Evolutionary conservation across 2,888 invertebrate species (phyloP), one percentile per base, ranked within the genome.

Genomic region (Coenonympha arcania): DNA sequence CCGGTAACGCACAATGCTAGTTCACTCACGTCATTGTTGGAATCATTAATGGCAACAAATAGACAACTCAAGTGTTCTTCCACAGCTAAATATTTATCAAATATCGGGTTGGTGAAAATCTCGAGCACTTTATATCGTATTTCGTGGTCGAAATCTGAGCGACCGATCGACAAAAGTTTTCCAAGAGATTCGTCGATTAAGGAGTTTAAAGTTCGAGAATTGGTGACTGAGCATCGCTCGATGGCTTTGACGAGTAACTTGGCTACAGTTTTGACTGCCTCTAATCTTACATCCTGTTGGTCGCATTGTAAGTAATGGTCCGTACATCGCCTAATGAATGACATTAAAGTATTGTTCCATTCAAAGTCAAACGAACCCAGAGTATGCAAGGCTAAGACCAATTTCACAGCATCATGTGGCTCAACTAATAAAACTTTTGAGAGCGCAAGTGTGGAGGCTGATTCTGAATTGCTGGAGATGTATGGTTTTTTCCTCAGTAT

Each of bases 21-120:
- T 77, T 98, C 98, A 28, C 98, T 89, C 40, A 99, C 96, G 74
- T 98, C 97, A 70, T 95, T 95, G 56, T 95, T 93, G 70, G 99
- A 99, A 75, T 99, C 99, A 76, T 99, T 96, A 63, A 99, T 89
- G 0, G 96, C 95, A 18, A 98, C 92, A 75, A 98, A 96, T 0
- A 99, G 87, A 0, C 95, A 94, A 59, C 94, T 94, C 0, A 99
- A 80, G 64, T 96, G 97, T 75, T 99, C 98, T 0, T 98, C 95
- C 68, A 98, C 96, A 0, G 99, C 98, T 49, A 99, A 81, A 76
- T 98, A 96, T 52, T 92, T 92, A 71, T 99, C 98, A 73, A 99
- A 99, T 1, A 94, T 63, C 2, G 83, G 93, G 64, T 94, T 93
- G 66, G 96, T 95, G 48, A 99, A 88, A 3, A 96, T 96, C 55